Base-by-base conservation (phyloP, 1,140 invertebrate genomes). In the Leptestheria dahalacensis region DNA sequence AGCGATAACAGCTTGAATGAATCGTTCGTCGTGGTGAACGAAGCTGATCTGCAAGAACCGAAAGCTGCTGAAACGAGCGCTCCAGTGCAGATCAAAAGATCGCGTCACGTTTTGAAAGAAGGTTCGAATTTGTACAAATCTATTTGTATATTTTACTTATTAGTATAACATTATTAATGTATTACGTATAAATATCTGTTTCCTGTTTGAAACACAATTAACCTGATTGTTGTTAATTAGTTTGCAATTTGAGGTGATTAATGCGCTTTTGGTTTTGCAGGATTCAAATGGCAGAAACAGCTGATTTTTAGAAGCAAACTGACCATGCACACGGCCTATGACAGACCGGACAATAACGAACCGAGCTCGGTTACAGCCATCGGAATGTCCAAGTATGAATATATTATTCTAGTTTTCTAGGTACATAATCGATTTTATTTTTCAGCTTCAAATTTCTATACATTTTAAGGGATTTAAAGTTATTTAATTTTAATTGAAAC, bases 271-370 rank as follows among this genome's bases (percentile, higher is more conserved):
- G 2, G 6, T 15, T 66, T 66, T 68, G 21, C 67, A 81, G 86
- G 85, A 49, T 88, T 90, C 68, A 84, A 86, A 64, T 98, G 93
- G 94, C 81, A 86, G 70, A 80, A 91, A 64, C 88, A 94, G 69
- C 76, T 98, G 56, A 84, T 96, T 53, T 92, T 97, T 70, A 79
- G 93, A 66, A 93, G 91, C 67, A 96, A 97, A 75, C 75, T 99
- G 61, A 98, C 94, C 15, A 97, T 98, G 92, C 95, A 99, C 71
- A 99, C 95, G 62, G 94, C 95, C 26, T 99, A 91, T 71, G 92
- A 97, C 75, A 77, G 94, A 21, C 89, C 91, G 69, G 94, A 98
- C 73, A 99, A 99, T 78, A 82, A 85, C 0, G 91, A 94, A 71
- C 95, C 95, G 48, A 94, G 95, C 25, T 91, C 93, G 52, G 89